Evolutionary conservation across 53 echinoderm and acorn worm species (phyloP).

Genomic region (Echinometra lucunter): DNA sequence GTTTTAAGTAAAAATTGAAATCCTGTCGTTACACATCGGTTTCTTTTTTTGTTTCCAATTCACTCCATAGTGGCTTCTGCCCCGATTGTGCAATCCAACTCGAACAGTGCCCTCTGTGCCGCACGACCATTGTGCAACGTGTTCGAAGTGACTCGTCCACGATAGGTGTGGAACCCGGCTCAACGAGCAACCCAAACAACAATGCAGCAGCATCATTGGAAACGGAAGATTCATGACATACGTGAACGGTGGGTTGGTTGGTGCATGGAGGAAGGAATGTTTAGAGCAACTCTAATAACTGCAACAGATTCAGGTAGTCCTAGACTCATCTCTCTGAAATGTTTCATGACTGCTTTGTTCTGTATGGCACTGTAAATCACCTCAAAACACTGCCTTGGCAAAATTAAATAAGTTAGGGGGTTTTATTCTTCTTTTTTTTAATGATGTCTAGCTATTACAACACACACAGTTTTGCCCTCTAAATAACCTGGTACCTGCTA

Average conservation of each 20-base stretch:
- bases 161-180: slow-evolving; percentile 53
- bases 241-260: not conserved
- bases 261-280: not conserved
- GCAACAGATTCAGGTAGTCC: slow-evolving; percentile 30
- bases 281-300: not conserved
- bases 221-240: slow-evolving; percentile 50
- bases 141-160: slow-evolving; percentile 12
- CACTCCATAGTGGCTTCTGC: slow-evolving; percentile 85
- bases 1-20: not conserved
- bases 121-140: slow-evolving; percentile 66
- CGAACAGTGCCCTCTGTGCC: slow-evolving; percentile 93
- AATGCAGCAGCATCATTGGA: slow-evolving; percentile 28
- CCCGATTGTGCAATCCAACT: slow-evolving; percentile 92
- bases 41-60: not conserved
- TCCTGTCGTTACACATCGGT: not conserved
- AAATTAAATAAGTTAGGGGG: no score
- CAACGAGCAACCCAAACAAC: slow-evolving; percentile 65
- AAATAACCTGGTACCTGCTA: no score
- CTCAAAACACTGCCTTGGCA: no score
- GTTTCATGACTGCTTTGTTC: not conserved
- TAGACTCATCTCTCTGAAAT: not conserved
- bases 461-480: no score
- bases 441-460: no score
- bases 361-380: no score
- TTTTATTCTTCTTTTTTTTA: no score